Conservation (phyloP, 2,888 invertebrate species). For the Drosophila affinis region DNA sequence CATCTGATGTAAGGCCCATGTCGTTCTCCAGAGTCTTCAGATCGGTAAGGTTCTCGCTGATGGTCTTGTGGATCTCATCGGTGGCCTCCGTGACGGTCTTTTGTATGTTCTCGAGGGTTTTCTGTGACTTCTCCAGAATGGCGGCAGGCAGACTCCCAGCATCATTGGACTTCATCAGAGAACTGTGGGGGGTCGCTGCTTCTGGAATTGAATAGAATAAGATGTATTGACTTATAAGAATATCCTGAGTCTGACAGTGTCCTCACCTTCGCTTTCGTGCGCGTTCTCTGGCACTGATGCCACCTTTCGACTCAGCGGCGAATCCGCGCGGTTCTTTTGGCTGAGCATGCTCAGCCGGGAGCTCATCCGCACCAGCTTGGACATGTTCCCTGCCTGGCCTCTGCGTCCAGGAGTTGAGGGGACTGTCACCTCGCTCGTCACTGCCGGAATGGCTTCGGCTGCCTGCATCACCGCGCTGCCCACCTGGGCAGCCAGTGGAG, state of each 20-base stretch:
- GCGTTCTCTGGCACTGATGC: conserved; percentile 55
- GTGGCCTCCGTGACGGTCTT: conserved; percentile 81
- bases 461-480: conserved; percentile 70
- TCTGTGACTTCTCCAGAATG: conserved; percentile 81
- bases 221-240: no score
- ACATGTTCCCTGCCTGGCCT: conserved; percentile 76
- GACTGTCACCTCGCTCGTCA: conserved; percentile 54
- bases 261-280: conserved; percentile 52
- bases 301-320: conserved; percentile 78
- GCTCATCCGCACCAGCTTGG: conserved; percentile 78
- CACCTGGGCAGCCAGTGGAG: conserved; percentile 61
- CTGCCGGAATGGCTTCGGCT: conserved; percentile 67
- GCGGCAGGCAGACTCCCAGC: conserved; percentile 55
- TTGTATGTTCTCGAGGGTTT: conserved; percentile 80
- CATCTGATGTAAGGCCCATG: conserved; percentile 68
- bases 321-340: conserved; percentile 81
- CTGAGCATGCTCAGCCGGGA: conserved; percentile 79
- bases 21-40: conserved; percentile 81
- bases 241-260: no score
- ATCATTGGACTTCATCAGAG: conserved; percentile 48
- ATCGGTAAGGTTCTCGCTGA: conserved; percentile 82
- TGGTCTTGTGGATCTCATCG: conserved; percentile 82
- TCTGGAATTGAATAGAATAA: conserved; percentile 1
- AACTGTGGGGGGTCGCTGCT: conserved; percentile 18
- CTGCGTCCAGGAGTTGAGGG: conserved; percentile 44